Evolutionary conservation across 2,797 vertebrate species (phyloP).

Genomic region (Lithobates pipiens): DNA sequence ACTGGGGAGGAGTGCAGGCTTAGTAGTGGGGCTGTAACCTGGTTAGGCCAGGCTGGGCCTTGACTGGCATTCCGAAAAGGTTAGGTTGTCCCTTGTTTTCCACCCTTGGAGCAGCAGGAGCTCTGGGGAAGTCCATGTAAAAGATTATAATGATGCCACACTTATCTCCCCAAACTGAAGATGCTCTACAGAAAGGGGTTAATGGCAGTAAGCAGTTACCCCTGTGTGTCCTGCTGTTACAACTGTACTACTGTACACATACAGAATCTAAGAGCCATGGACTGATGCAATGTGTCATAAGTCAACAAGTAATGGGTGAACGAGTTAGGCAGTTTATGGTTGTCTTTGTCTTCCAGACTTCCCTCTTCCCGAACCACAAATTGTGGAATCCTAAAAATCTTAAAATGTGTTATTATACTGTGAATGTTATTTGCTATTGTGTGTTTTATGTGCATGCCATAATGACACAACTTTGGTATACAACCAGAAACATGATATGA

Average conservation of each 20-base stretch:
- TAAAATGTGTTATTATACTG: not conserved
- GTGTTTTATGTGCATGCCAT: constrained; percentile 19
- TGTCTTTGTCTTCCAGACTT: not conserved
- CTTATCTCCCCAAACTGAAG: too few species aligned
- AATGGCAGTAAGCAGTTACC: too few species aligned
- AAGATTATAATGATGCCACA: too few species aligned
- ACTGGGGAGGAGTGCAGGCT: too few species aligned
- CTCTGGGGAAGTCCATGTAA: too few species aligned
- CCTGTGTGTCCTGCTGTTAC: too few species aligned
- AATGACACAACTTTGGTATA: constrained; percentile 7
- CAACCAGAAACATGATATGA: constrained; percentile 10
- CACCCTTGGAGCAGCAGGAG: too few species aligned
- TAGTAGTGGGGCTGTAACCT: too few species aligned
- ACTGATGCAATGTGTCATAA: not conserved
- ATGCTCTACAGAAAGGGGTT: too few species aligned
- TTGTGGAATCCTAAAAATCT: constrained; percentile 14
- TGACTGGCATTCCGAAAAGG: too few species aligned
- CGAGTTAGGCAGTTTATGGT: not conserved
- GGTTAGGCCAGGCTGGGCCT: too few species aligned
- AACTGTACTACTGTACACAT: not conserved
- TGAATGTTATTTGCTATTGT: not conserved
- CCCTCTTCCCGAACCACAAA: not conserved
- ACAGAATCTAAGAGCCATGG: not conserved
- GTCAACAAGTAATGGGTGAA: not conserved
- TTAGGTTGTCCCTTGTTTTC: too few species aligned